These are phyloP conservation scores for Trisateles emortualis DNA, from an alignment of 2,888 invertebrate genomes.

Conservation along the genomic window DNA sequence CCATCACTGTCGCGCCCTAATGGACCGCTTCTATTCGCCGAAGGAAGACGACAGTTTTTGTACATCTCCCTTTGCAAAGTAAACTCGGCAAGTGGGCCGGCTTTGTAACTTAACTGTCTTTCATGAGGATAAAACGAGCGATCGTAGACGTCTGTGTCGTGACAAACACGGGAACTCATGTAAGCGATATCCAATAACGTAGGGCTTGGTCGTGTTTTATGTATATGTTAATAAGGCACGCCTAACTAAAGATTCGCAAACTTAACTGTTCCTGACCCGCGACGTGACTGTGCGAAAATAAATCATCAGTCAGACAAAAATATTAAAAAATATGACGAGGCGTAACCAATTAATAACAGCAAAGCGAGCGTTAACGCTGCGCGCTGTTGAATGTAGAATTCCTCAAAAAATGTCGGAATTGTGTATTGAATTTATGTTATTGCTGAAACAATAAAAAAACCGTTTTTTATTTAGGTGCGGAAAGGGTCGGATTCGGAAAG, in stretches of 20 bases:
- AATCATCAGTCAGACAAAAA: slow-evolving; percentile 60
- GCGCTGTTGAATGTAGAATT: slow-evolving; percentile 48
- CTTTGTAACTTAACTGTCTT: slow-evolving; percentile 68
- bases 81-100: slow-evolving; percentile 58
- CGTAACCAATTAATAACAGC: slow-evolving; percentile 67
- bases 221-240: slow-evolving; percentile 57
- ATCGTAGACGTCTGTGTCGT: slow-evolving; percentile 55
- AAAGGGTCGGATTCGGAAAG: slow-evolving; percentile 66
- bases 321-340: slow-evolving; percentile 69
- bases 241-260: slow-evolving; percentile 48
- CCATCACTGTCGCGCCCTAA: slow-evolving; percentile 60
- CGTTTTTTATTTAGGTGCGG: slow-evolving; percentile 62
- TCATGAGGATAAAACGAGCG: slow-evolving; percentile 61
- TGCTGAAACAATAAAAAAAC: slow-evolving; percentile 69
- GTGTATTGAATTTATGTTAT: slow-evolving; percentile 57
- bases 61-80: slow-evolving; percentile 64
- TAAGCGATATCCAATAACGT: slow-evolving; percentile 77
- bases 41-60: slow-evolving; percentile 67
- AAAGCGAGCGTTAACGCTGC: slow-evolving; percentile 50
- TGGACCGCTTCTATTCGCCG: slow-evolving; percentile 69
- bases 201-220: slow-evolving; percentile 59
- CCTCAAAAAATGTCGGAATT: slow-evolving; percentile 51
- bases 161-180: slow-evolving; percentile 66
- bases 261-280: slow-evolving; percentile 32
- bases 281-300: slow-evolving; percentile 55